Evolutionary conservation across 2,113 vertebrate genomes (phyloP).

Genomic region (Anseranas semipalmata): DNA sequence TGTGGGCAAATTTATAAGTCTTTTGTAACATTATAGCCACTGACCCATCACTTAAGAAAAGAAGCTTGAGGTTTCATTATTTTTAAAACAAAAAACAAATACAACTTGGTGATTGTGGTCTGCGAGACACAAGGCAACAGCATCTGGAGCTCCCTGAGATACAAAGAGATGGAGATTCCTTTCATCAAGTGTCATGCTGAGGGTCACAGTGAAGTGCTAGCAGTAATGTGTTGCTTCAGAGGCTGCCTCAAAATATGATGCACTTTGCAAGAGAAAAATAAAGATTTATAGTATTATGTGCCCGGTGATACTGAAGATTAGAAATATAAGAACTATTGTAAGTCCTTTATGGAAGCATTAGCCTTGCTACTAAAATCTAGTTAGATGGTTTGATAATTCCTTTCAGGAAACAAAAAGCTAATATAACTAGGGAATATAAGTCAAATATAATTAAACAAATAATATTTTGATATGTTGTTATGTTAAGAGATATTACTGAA

Average conservation of each 20-base stretch:
- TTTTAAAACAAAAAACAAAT: neutral
- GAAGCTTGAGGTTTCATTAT: neutral
- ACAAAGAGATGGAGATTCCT: neutral
- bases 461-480: slow-evolving; percentile 30
- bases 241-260: neutral
- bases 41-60: neutral
- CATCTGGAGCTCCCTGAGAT: neutral
- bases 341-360: neutral
- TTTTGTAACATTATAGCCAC: neutral
- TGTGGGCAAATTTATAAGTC: neutral
- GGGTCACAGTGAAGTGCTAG: neutral
- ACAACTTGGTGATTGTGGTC: neutral
- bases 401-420: neutral
- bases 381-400: neutral
- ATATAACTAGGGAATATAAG: neutral
- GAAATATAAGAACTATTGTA: neutral
- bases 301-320: neutral
- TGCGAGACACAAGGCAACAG: neutral
- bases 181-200: neutral
- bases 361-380: neutral
- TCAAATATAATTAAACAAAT: slow-evolving; percentile 61
- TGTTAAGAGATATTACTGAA: slow-evolving; percentile 46
- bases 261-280: neutral
- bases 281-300: neutral
- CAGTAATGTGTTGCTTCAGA: slow-evolving; percentile 18